Evolutionary conservation across 2,888 invertebrate species (phyloP).

Genomic region (Cheilosia variabilis): DNA sequence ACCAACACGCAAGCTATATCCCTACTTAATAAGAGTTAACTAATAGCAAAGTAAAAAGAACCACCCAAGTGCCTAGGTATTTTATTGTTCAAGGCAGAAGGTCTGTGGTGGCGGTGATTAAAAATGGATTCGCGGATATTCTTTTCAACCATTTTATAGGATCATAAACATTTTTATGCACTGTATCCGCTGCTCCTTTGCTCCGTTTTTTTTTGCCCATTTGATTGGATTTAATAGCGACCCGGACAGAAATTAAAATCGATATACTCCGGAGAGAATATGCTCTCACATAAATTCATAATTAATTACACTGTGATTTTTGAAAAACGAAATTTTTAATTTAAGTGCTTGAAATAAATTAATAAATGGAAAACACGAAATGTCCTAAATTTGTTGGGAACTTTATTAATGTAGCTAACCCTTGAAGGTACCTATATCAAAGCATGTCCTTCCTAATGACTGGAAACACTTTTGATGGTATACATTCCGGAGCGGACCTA

Average conservation of each 20-base stretch:
- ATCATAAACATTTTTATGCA: slow-evolving; percentile 41
- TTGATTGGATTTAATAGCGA: slow-evolving; percentile 39
- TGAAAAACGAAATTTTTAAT: not conserved
- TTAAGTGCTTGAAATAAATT: too few relatives aligned
- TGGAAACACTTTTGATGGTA: too few relatives aligned
- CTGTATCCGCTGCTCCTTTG: slow-evolving; percentile 25
- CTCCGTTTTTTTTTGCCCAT: not conserved
- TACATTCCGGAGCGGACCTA: too few relatives aligned
- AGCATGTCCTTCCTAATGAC: too few relatives aligned
- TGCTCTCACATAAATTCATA: not conserved
- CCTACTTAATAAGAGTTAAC: slow-evolving; percentile 44
- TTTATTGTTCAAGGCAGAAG: slow-evolving; percentile 45
- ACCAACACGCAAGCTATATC: slow-evolving; percentile 45
- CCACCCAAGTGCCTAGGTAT: slow-evolving; percentile 20
- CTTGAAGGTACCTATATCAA: too few relatives aligned
- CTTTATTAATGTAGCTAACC: too few relatives aligned
- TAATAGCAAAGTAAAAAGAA: slow-evolving; percentile 39
- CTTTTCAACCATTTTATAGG: slow-evolving; percentile 52
- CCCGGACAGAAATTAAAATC: slow-evolving; percentile 35
- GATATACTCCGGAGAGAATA: not conserved
- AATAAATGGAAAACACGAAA: too few relatives aligned
- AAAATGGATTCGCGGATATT: slow-evolving; percentile 52
- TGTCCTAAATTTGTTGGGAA: too few relatives aligned
- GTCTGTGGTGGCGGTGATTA: slow-evolving; percentile 39
- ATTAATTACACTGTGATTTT: slow-evolving; percentile 3